Percentiles rank a stretch among this genome's conserved stretches.
Conservation (phyloP, 2,797 vertebrate species). For the Otolemur crassicaudatus region DNA sequence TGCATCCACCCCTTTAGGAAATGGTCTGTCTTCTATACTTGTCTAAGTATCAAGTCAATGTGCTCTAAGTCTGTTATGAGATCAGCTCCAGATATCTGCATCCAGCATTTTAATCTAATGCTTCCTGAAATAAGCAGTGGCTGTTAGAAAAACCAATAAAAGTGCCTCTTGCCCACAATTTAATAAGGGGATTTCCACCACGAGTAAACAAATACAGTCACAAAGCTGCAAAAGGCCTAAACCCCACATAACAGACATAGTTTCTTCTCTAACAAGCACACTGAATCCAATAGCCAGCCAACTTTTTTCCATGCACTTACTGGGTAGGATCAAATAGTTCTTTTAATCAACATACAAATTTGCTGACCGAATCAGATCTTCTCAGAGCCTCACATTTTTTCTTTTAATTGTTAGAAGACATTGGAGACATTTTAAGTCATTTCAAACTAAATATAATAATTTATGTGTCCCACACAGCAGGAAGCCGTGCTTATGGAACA, state of each 20-base stretch:
- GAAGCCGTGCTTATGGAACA: neutral
- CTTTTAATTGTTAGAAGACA: constrained; percentile 41
- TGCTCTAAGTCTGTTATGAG: constrained; percentile 12
- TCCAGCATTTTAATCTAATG: constrained; percentile 61
- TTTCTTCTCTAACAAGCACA: constrained; percentile 34
- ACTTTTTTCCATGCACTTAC: neutral
- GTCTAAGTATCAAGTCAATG: constrained; percentile 39
- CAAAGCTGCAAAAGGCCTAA: constrained; percentile 21
- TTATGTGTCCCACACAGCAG: neutral
- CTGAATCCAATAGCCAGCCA: neutral
- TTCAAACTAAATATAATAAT: constrained; percentile 54
- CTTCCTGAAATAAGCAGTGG: constrained; percentile 70
- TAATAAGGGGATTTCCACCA: constrained; percentile 67
- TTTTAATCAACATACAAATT: constrained; percentile 52
- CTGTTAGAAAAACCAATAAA: constrained; percentile 57
- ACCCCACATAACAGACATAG: neutral
- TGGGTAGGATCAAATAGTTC: constrained; percentile 19
- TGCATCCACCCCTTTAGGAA: constrained; percentile 21
- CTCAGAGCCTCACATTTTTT: neutral
- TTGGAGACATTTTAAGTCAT: constrained; percentile 52
- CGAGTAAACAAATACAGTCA: constrained; percentile 66
- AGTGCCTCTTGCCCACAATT: constrained; percentile 55
- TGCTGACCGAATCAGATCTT: constrained; percentile 17
- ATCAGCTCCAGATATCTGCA: constrained; percentile 57
- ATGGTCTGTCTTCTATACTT: constrained; percentile 28